These are phyloP conservation scores for Ia io DNA, from an alignment of 2,113 vertebrate species.

Conservation along the genomic window DNA sequence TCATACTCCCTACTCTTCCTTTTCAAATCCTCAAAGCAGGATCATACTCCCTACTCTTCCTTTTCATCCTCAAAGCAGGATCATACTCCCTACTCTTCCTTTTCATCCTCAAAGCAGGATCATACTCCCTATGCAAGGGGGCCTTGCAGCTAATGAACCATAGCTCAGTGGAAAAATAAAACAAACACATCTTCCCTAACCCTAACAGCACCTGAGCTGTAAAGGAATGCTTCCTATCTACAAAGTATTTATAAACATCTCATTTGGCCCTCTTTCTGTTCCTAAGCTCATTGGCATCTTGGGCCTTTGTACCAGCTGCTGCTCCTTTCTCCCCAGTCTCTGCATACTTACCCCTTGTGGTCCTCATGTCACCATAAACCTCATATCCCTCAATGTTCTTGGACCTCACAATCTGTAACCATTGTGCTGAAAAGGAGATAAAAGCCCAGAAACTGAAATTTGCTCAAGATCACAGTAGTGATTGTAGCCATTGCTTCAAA, in stretches of 20 bases:
- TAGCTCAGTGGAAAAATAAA: background rate
- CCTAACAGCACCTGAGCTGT: background rate
- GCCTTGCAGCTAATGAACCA: background rate
- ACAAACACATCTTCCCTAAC: background rate
- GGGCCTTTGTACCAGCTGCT: background rate
- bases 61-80: background rate
- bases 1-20: background rate
- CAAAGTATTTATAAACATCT: conserved; percentile 9
- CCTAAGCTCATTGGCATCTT: background rate
- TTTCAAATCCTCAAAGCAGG: too few species aligned
- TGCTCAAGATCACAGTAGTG: conserved; percentile 13
- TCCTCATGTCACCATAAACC: conserved; percentile 19
- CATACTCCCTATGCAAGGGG: background rate
- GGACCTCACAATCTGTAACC: background rate
- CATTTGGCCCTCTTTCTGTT: background rate
- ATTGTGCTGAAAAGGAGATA: conserved; percentile 2
- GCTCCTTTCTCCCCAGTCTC: background rate
- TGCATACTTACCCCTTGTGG: background rate
- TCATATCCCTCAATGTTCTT: background rate
- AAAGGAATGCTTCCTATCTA: background rate
- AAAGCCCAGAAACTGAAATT: background rate
- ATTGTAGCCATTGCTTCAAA: background rate
- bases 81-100: background rate
- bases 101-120: background rate
- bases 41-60: background rate